A percentile compares a stretch with the other conserved stretches of the same genome.
These are phyloP conservation scores for Thaleichthys pacificus DNA, from an alignment of 2,797 vertebrate genomes.

Conservation along the genomic window DNA sequence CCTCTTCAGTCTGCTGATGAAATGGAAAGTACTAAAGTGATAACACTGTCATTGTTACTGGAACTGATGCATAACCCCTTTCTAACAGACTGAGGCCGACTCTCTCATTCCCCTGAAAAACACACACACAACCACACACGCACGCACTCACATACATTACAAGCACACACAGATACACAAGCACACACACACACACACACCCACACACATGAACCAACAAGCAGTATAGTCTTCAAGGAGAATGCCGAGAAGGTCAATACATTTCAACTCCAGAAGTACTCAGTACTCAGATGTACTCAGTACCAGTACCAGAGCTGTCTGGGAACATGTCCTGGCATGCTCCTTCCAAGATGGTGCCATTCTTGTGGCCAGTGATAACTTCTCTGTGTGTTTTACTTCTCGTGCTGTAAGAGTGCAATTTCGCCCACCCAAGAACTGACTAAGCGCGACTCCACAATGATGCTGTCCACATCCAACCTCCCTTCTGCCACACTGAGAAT, in stretches of 20 bases:
- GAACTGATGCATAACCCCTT: conserved; percentile 35
- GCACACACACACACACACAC: background rate
- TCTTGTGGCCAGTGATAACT: too few species aligned
- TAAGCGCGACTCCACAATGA: too few species aligned
- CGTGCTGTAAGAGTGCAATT: too few species aligned
- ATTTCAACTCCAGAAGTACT: conserved; percentile 15
- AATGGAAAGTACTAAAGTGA: conserved; percentile 43
- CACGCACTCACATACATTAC: background rate
- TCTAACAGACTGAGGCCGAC: background rate
- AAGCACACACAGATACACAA: background rate
- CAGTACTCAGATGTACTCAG: background rate
- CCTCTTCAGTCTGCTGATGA: conserved; percentile 27
- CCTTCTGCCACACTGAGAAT: too few species aligned
- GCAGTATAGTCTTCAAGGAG: background rate
- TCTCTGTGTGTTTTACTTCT: too few species aligned
- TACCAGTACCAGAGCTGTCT: too few species aligned
- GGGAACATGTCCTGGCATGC: too few species aligned
- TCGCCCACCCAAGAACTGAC: too few species aligned
- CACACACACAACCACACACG: background rate
- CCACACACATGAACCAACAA: background rate
- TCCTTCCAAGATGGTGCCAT: too few species aligned
- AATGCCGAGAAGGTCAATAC: conserved; percentile 6
- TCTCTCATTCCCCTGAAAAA: background rate
- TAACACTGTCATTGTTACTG: conserved; percentile 43
- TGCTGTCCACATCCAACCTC: too few species aligned